A percentile compares a stretch with the other conserved stretches of the same genome.
Conservation (phyloP, 2,888 invertebrate species). For the Craniophora ligustri region DNA sequence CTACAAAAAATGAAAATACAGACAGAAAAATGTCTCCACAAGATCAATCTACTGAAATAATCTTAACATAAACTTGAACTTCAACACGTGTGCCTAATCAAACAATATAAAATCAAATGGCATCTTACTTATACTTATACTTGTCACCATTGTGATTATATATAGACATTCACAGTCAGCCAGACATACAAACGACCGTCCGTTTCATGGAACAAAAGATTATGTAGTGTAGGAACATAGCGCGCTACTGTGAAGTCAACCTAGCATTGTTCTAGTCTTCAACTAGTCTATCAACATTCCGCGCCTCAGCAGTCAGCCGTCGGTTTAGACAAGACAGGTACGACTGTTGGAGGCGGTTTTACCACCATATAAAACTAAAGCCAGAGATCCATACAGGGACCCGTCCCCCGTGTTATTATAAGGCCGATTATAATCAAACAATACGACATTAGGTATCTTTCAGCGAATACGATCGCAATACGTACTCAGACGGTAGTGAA, state of each 20-base stretch:
- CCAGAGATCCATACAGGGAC: conserved; percentile 33
- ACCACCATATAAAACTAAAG: conserved; percentile 52
- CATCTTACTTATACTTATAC: no score
- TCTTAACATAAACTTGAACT: no score
- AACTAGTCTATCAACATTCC: conserved; percentile 74
- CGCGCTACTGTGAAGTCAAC: conserved; percentile 58
- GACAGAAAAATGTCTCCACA: no score
- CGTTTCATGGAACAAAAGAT: conserved; percentile 36
- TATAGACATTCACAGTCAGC: conserved; percentile 28
- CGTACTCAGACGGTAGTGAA: conserved; percentile 68
- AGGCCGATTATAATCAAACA: conserved; percentile 71
- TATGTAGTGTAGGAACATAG: conserved; percentile 48
- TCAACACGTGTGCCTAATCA: no score
- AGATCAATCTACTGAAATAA: no score
- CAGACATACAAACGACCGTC: conserved; percentile 12
- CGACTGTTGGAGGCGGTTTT: conserved; percentile 44
- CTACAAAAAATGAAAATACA: no score
- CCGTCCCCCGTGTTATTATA: conserved; percentile 57
- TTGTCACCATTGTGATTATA: conserved; percentile 6
- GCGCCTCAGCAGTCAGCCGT: conserved; percentile 62
- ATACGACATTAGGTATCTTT: conserved; percentile 69
- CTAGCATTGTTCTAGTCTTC: conserved; percentile 69
- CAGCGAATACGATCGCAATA: conserved; percentile 68
- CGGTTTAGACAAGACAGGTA: conserved; percentile 49
- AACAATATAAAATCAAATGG: no score